Conservation (phyloP, 2,113 vertebrate genomes). For the Xiphorhynchus elegans region DNA sequence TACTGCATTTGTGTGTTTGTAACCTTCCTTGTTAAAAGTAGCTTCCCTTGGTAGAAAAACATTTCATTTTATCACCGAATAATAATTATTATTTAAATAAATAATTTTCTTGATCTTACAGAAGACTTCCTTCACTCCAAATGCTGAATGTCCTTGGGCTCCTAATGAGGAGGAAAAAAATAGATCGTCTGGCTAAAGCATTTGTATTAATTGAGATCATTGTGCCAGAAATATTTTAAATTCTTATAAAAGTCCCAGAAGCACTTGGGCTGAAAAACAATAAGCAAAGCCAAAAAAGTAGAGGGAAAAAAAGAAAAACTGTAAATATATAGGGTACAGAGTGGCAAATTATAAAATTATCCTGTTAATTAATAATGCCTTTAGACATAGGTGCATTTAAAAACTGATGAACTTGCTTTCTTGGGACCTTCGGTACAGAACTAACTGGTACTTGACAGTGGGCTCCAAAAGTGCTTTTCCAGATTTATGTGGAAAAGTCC, state of each 20-base stretch:
- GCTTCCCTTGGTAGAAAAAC: not conserved
- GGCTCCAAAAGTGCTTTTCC: not conserved
- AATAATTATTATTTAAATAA: not conserved
- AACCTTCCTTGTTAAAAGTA: not conserved
- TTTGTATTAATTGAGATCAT: not conserved
- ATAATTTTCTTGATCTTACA: not conserved
- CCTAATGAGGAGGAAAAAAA: not conserved
- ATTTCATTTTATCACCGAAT: not conserved
- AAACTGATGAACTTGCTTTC: not conserved
- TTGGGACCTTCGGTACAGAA: not conserved
- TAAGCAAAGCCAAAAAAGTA: not conserved
- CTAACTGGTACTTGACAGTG: not conserved
- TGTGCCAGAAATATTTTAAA: not conserved
- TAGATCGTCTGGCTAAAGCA: not conserved
- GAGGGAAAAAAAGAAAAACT: not conserved
- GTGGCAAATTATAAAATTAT: not conserved
- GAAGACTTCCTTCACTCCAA: not conserved
- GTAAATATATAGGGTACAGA: not conserved
- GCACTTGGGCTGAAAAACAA: not conserved
- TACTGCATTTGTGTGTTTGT: not conserved
- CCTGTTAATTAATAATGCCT: not conserved
- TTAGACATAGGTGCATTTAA: not conserved
- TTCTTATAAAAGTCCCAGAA: not conserved
- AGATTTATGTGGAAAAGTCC: conserved; percentile 1
- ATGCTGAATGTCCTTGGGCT: not conserved